A percentile compares a stretch with the other conserved stretches of the same genome.
phyloP scores from a whole-genome alignment of 2,797 vertebrate species.

The Miichthys miiuy region DNA sequence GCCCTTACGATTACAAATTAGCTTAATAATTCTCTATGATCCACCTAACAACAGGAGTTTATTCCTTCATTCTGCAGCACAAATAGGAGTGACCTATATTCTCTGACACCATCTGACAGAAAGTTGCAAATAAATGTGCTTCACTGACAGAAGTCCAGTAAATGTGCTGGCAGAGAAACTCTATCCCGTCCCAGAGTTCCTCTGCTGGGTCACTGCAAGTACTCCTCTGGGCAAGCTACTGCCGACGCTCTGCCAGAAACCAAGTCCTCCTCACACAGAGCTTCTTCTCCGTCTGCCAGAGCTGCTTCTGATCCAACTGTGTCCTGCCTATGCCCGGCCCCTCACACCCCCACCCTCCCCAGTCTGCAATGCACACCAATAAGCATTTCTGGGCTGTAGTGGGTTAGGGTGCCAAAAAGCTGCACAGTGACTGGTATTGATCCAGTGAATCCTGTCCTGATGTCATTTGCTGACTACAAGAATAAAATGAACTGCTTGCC shows the following conservation, averaged over 20 bases:
- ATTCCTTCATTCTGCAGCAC: slow-evolving; percentile 21
- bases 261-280: slow-evolving; percentile 4
- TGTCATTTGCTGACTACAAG: background rate
- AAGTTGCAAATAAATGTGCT: slow-evolving; percentile 68
- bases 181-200: slow-evolving; percentile 44
- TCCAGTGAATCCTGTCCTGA: background rate
- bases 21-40: background rate
- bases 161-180: slow-evolving; percentile 68
- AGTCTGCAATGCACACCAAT: slow-evolving; percentile 24
- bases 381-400: slow-evolving; percentile 19
- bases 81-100: slow-evolving; percentile 64
- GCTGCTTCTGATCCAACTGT: slow-evolving; percentile 38
- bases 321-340: slow-evolving; percentile 5
- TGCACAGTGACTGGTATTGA: background rate
- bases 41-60: slow-evolving; percentile 9
- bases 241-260: slow-evolving; percentile 47
- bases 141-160: slow-evolving; percentile 70
- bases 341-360: background rate
- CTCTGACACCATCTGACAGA: slow-evolving; percentile 48
- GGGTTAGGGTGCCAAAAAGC: slow-evolving; percentile 9
- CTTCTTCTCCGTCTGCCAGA: slow-evolving; percentile 30
- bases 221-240: slow-evolving; percentile 19
- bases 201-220: slow-evolving; percentile 52
- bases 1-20: background rate
- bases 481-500: background rate